Conservation (phyloP, 2,113 vertebrate genomes). For the Circaetus cinerascens region DNA sequence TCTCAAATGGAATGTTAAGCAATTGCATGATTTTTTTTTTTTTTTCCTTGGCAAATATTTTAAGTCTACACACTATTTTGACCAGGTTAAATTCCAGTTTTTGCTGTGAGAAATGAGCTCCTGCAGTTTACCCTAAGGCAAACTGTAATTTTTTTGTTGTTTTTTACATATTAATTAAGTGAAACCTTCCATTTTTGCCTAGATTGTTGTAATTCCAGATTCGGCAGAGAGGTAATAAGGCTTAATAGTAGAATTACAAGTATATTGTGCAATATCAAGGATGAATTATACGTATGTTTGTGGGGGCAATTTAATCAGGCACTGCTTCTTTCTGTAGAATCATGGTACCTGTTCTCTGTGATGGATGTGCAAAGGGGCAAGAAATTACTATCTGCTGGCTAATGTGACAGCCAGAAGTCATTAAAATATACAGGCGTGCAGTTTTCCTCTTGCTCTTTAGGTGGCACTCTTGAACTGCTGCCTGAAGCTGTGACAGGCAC, state of each 20-base stretch:
- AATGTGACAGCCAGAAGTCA: too few relatives aligned
- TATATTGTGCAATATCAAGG: rapidly evolving
- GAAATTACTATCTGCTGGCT: background rate
- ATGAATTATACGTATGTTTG: rapidly evolving
- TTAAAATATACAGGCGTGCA: background rate
- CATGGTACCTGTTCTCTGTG: background rate
- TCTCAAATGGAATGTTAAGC: background rate
- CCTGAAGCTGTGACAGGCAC: background rate
- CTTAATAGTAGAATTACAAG: background rate
- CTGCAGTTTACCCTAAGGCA: background rate
- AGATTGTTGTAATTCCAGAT: background rate
- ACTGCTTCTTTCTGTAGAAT: background rate
- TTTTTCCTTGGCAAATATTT: background rate
- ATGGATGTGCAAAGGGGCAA: rapidly evolving
- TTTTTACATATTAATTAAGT: background rate
- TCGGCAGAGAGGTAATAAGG: background rate
- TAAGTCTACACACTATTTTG: background rate
- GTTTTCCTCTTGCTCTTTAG: background rate
- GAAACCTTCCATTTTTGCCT: background rate
- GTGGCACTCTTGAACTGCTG: background rate
- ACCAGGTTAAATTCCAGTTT: background rate
- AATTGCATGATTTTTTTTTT: background rate
- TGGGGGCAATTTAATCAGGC: background rate
- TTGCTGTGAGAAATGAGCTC: background rate
- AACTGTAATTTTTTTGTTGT: background rate